Evolutionary conservation across 2,797 vertebrate species (phyloP).

Genomic region (Fistularia commersonii): DNA sequence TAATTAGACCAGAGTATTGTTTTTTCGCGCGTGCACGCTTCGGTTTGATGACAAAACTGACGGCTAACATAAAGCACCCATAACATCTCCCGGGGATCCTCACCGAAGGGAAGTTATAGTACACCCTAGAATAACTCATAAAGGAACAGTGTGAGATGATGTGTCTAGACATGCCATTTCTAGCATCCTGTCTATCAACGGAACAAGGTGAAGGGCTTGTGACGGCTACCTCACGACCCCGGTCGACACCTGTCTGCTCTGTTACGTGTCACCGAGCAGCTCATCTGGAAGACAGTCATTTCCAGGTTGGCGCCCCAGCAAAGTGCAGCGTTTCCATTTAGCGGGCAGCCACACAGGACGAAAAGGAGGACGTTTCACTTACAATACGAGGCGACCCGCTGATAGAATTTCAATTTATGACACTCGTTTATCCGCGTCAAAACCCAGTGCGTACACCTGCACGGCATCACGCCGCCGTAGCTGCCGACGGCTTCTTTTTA

Average conservation of each 20-base stretch:
- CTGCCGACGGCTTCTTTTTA: neutral
- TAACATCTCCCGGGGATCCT: constrained; percentile 18
- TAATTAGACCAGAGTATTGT: constrained; percentile 14
- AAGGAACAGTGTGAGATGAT: constrained; percentile 12
- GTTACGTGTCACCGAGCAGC: constrained; percentile 32
- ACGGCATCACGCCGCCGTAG: constrained; percentile 11
- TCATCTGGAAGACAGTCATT: constrained; percentile 51
- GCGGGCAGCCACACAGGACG: no score
- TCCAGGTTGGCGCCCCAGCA: constrained; percentile 27
- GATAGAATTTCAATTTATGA: constrained; percentile 32
- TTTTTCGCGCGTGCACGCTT: no score
- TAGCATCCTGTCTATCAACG: constrained; percentile 17
- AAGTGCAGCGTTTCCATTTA: constrained; percentile 33
- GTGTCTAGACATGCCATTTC: constrained; percentile 32
- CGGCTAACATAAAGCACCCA: constrained; percentile 19
- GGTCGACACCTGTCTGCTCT: constrained; percentile 35
- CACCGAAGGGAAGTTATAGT: constrained; percentile 53
- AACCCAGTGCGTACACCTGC: constrained; percentile 5
- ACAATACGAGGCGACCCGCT: constrained; percentile 22
- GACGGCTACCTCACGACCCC: constrained; percentile 45
- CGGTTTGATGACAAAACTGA: constrained; percentile 2
- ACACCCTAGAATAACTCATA: constrained; percentile 21
- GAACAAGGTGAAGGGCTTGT: constrained; percentile 38
- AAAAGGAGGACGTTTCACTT: constrained; percentile 40
- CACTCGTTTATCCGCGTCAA: constrained; percentile 25